Conservation (phyloP, 2,113 vertebrate species). For the Pterocles orientalis region DNA sequence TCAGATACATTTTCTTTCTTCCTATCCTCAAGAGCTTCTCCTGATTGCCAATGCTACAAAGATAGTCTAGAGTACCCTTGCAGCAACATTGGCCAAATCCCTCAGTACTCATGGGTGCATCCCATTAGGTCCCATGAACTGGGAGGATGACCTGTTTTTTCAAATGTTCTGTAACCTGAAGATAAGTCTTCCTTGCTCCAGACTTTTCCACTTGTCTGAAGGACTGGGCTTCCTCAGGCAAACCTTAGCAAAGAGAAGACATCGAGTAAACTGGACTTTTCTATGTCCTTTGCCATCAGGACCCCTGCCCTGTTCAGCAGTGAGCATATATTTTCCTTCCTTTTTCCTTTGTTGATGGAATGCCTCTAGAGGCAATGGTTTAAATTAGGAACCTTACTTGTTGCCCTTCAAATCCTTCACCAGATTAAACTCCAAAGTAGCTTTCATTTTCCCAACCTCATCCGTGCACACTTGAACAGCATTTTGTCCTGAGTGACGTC, state of each 20-base stretch:
- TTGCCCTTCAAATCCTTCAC: not conserved
- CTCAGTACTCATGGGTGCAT: not conserved
- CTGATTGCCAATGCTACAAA: not conserved
- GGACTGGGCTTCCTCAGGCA: not conserved
- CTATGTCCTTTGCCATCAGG: not conserved
- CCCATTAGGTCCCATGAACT: not conserved
- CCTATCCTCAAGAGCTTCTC: not conserved
- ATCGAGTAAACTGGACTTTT: not conserved
- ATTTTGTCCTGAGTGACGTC: not conserved
- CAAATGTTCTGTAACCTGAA: not conserved
- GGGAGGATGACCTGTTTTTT: not conserved
- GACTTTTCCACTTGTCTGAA: not conserved
- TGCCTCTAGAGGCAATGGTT: not conserved
- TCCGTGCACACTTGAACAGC: too few relatives aligned
- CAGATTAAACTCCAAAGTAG: not conserved
- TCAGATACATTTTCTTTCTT: not conserved
- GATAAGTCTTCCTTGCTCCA: not conserved
- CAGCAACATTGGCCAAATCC: not conserved
- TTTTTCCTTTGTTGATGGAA: not conserved
- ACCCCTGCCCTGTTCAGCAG: rapidly evolving
- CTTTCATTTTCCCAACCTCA: not conserved
- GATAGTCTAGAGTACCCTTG: not conserved
- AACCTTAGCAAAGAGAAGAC: not conserved
- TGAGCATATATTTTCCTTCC: not conserved
- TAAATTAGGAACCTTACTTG: not conserved